A percentile compares a stretch with the other conserved stretches of the same genome.
These are phyloP conservation scores for Encarsia formosa DNA, from an alignment of 2,888 invertebrate species.

Conservation along the genomic window DNA sequence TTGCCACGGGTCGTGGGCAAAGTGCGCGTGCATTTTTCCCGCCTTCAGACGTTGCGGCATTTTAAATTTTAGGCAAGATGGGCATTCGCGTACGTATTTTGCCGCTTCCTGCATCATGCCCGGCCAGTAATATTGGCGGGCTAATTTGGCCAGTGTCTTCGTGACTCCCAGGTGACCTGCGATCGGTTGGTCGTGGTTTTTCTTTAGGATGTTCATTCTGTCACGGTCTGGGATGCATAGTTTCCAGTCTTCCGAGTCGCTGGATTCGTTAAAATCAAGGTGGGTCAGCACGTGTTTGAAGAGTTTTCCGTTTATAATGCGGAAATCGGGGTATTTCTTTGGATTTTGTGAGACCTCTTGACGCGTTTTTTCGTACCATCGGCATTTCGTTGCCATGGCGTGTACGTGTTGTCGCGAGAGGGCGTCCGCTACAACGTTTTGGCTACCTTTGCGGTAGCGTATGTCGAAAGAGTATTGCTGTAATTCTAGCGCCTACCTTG, in stretches of 20 bases:
- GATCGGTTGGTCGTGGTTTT: neutral
- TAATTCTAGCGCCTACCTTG: neutral
- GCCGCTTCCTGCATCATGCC: neutral
- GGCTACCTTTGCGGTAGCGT: neutral
- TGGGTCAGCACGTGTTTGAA: neutral
- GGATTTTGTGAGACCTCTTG: neutral
- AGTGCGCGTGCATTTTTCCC: neutral
- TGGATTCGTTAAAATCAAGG: too few species aligned
- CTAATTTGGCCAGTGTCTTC: neutral
- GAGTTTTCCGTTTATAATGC: neutral
- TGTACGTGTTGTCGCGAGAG: neutral
- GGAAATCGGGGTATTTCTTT: neutral
- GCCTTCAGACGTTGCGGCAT: neutral
- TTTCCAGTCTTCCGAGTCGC: neutral
- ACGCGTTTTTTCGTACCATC: neutral
- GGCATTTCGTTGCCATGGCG: neutral
- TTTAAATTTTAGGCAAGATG: neutral
- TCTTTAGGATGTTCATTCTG: neutral
- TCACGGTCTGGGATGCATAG: neutral
- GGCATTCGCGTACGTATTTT: neutral
- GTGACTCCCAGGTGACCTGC: neutral
- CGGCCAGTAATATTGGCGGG: neutral
- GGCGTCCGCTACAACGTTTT: neutral
- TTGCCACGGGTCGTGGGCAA: constrained; percentile 22
- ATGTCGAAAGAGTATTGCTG: neutral